Base-by-base conservation (phyloP, 2,113 vertebrate species). In the Microcebus griseorufus region DNA sequence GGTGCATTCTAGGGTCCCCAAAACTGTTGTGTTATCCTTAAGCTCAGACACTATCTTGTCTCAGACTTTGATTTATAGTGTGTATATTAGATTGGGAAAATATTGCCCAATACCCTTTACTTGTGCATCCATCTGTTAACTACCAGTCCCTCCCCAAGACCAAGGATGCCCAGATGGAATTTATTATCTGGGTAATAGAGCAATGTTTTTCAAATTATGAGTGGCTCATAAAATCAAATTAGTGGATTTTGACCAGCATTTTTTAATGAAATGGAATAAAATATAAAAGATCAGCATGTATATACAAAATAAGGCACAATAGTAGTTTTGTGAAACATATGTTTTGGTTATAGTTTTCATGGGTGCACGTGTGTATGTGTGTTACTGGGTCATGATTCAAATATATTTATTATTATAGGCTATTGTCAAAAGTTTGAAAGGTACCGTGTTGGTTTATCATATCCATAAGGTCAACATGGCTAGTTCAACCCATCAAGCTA, bases 201-300 rank as follows among this genome's bases (percentile, higher is more conserved):
- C 45, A 85, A 42, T 79, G 5, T 6, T 94, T 81, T 89, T 69
- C 27, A 85, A 93, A 51, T 64, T 64, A 48, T 64, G 27, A 86
- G 6, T 86, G 22, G 3, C 62, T 92, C 42, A 62, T 48, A 64
- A 73, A 82, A 87, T 51, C 27, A 91, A 37, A 79, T 60, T 39
- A 95, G 39, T 79, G 34, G 25, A 79, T 55, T 73, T 89, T 86
- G 42, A 64, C 62, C 14, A 82, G 3, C 48, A 14, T 8, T 78
- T 90, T 88, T 64, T 17, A 95, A 88, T 55, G 23, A 88, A 88
- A 82, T 48, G 34, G 16, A 90, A 53, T 80, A 80, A 65, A 82
- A 60, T n/a, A 82, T 42, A 80, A 91, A 73, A 81, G 25, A 80
- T 29, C 12, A 65, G 29, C 2, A 73, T 55, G 62, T 23, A 17